Percentiles rank a stretch among this genome's conserved stretches.
Conservation (phyloP, 2,113 vertebrate genomes). For the Centropus bengalensis region DNA sequence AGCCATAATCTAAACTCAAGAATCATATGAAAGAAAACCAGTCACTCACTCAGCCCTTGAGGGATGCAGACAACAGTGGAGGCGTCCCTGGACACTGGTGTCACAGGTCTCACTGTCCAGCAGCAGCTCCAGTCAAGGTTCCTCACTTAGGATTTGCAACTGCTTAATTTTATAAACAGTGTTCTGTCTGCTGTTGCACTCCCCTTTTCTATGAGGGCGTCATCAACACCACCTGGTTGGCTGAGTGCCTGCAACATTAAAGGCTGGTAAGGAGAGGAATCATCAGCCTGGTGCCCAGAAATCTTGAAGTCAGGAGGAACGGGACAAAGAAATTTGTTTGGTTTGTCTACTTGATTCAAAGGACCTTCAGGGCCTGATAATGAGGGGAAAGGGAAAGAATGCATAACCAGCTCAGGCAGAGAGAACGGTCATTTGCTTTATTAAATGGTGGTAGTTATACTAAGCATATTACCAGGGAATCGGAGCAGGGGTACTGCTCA, state of each 20-base stretch:
- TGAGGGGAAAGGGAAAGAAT: neutral
- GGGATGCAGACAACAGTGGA: rapidly evolving
- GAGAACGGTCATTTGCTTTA: neutral
- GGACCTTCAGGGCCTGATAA: neutral
- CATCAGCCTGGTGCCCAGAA: neutral
- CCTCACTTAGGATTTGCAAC: neutral
- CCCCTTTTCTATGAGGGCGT: neutral
- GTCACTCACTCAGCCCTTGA: neutral
- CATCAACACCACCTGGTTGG: neutral
- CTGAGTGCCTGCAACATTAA: neutral
- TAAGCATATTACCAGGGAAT: neutral
- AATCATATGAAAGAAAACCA: neutral
- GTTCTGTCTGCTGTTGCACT: neutral
- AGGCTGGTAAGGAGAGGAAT: neutral
- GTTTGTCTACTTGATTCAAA: neutral
- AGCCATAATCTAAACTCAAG: neutral
- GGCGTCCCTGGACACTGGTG: neutral
- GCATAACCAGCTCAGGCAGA: neutral
- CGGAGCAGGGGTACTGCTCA: rapidly evolving
- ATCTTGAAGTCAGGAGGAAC: neutral
- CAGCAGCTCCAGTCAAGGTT: neutral
- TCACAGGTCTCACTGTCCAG: neutral
- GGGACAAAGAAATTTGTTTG: neutral
- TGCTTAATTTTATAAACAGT: neutral
- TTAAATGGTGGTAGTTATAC: neutral